phyloP scores from a whole-genome alignment of 1,140 invertebrate genomes.

The Heliconius congener region DNA sequence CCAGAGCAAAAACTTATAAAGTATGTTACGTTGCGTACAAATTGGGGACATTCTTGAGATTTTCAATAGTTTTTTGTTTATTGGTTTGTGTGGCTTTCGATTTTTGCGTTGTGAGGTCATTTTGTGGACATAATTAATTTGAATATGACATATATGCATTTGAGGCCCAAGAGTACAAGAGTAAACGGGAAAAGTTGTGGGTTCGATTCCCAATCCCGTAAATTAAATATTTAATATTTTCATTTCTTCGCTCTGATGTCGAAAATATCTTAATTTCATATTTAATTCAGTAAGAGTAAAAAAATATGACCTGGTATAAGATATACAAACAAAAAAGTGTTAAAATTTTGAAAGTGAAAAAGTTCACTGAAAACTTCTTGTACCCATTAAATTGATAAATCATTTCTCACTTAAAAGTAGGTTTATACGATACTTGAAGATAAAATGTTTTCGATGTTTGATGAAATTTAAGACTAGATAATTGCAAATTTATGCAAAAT shows the following conservation, averaged over 20 bases:
- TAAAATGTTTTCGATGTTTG: background rate
- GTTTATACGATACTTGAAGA: background rate
- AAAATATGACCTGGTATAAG: too few species aligned
- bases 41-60: slow-evolving; percentile 22
- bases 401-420: background rate
- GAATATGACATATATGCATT: too few species aligned
- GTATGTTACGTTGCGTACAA: background rate
- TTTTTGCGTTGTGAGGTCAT: background rate
- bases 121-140: background rate
- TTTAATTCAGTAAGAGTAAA: too few species aligned
- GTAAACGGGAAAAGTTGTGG: too few species aligned
- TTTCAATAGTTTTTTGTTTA: background rate
- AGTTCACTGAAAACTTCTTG: background rate
- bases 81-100: background rate
- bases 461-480: background rate
- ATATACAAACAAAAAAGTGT: too few species aligned
- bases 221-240: too few species aligned
- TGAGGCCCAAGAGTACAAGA: too few species aligned
- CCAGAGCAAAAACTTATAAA: slow-evolving; percentile 17
- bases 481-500: slow-evolving; percentile 3
- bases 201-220: too few species aligned
- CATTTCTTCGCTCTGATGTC: too few species aligned
- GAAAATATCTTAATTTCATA: too few species aligned
- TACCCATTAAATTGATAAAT: background rate
- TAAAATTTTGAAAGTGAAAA: too few species aligned